These are phyloP conservation scores for Hermaeophaga mercurialis DNA, from an alignment of 2,888 invertebrate species.

Conservation along the genomic window DNA sequence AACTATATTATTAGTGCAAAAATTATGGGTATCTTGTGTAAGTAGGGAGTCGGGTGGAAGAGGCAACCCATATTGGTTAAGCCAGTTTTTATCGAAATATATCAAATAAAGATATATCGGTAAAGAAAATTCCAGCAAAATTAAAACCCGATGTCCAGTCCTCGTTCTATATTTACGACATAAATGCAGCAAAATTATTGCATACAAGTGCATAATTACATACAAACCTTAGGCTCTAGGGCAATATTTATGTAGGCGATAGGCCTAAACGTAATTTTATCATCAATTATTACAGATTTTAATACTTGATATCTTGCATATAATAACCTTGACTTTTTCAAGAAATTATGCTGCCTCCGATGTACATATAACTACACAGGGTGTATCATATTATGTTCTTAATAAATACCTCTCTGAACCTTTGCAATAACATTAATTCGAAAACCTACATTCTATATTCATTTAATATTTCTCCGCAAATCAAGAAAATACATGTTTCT, in stretches of 20 bases:
- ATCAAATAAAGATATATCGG: slow-evolving; percentile 31
- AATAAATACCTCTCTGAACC: no score
- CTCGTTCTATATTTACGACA: slow-evolving; percentile 35
- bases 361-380: not conserved
- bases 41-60: not conserved
- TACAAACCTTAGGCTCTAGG: slow-evolving; percentile 35
- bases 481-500: no score
- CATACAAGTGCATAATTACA: slow-evolving; percentile 39
- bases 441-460: no score
- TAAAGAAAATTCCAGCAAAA: slow-evolving; percentile 29
- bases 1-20: slow-evolving; percentile 2
- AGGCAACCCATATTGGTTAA: not conserved
- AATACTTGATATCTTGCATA: slow-evolving; percentile 39
- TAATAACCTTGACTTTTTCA: slow-evolving; percentile 34
- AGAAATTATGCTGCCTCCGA: slow-evolving; percentile 26
- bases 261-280: slow-evolving; percentile 43
- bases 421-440: no score
- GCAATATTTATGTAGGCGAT: slow-evolving; percentile 44
- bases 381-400: no score
- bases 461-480: no score
- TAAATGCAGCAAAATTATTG: slow-evolving; percentile 37
- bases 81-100: slow-evolving; percentile 12
- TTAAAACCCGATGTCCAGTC: slow-evolving; percentile 32
- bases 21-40: slow-evolving; percentile 3
- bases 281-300: slow-evolving; percentile 45